Conservation (phyloP, 2,113 vertebrate genomes). For the Cervus canadensis region DNA sequence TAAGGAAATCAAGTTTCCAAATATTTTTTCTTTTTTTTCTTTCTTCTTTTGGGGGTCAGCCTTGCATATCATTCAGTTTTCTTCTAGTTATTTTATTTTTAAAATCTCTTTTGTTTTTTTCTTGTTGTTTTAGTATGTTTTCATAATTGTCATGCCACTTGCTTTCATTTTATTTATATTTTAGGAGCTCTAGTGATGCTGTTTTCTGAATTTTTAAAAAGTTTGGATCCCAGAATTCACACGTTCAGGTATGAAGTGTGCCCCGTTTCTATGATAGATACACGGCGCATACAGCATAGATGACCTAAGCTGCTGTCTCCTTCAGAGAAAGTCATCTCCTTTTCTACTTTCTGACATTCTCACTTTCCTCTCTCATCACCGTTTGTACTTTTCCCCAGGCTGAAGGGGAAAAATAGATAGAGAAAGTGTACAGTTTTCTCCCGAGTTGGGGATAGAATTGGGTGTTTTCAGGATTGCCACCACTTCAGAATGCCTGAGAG, state of each 20-base stretch:
- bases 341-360: neutral
- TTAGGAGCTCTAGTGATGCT: neutral
- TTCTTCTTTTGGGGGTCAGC: neutral
- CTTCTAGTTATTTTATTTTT: neutral
- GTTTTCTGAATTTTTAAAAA: neutral
- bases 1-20: neutral
- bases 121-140: neutral
- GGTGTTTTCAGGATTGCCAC: neutral
- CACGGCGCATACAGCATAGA: accelerated
- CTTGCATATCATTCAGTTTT: neutral
- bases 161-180: neutral
- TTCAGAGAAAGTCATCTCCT: neutral
- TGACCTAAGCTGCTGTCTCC: neutral
- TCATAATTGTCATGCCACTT: neutral
- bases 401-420: neutral
- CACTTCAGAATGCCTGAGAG: neutral
- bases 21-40: neutral
- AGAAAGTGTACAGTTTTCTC: neutral
- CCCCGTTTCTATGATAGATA: neutral
- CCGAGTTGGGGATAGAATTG: neutral
- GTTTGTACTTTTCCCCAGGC: neutral
- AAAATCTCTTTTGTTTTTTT: neutral
- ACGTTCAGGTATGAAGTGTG: neutral
- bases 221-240: neutral
- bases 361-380: no score